A percentile compares a stretch with the other conserved stretches of the same genome.
Conservation (phyloP, 2,797 vertebrate species). For the Cryptoblepharus egeriae region DNA sequence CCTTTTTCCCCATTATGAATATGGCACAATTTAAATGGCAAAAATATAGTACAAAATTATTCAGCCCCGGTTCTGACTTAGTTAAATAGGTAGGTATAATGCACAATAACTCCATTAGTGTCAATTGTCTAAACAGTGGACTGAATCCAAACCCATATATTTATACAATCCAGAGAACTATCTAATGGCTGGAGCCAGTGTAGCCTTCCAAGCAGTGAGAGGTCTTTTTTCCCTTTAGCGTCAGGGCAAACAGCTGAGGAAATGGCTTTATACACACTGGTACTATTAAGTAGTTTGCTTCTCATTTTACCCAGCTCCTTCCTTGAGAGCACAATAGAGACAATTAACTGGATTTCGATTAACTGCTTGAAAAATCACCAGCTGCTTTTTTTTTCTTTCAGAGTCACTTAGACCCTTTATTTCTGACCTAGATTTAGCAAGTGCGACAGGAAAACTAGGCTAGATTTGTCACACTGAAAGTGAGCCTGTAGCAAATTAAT, state of each 20-base stretch:
- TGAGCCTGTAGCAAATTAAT: slow-evolving; percentile 19
- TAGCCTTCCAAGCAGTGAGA: slow-evolving; percentile 25
- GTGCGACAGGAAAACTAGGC: slow-evolving; percentile 21
- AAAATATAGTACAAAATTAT: slow-evolving; percentile 38
- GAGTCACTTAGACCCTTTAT: slow-evolving; percentile 55
- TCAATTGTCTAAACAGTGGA: slow-evolving; percentile 41
- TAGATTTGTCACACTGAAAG: slow-evolving; percentile 40
- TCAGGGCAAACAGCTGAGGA: slow-evolving; percentile 34
- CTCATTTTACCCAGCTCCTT: slow-evolving; percentile 47
- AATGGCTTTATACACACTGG: slow-evolving; percentile 42
- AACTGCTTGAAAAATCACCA: slow-evolving; percentile 63
- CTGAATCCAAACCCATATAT: slow-evolving; percentile 6
- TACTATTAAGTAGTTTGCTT: slow-evolving; percentile 34
- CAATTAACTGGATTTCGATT: slow-evolving; percentile 60
- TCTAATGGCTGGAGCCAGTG: slow-evolving; percentile 28
- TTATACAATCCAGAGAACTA: slow-evolving; percentile 25
- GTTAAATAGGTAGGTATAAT: slow-evolving; percentile 40
- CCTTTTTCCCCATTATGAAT: slow-evolving; percentile 4
- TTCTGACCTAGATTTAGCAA: slow-evolving; percentile 56
- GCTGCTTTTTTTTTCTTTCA: slow-evolving; percentile 39
- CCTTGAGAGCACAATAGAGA: slow-evolving; percentile 45
- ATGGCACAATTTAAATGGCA: slow-evolving; percentile 29
- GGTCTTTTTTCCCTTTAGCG: not conserved
- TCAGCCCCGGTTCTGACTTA: slow-evolving; percentile 22
- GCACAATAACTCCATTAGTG: slow-evolving; percentile 6